Evolutionary conservation across 2,888 invertebrate genomes (phyloP).

Genomic region (Beris morrisii): DNA sequence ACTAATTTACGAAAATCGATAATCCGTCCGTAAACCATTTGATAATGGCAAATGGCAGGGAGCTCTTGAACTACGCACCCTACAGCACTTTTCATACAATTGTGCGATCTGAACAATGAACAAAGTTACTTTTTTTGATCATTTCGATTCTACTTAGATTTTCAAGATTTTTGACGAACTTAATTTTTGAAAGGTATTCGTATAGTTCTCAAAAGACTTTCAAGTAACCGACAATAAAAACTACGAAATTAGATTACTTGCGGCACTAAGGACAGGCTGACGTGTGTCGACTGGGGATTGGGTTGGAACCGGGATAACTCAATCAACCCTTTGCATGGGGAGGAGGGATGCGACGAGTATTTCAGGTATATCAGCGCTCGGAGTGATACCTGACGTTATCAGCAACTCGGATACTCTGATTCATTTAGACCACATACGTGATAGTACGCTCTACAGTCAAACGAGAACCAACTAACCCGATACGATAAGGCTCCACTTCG

Average conservation of each 20-base stretch:
- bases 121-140: slow-evolving; percentile 3
- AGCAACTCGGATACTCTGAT: slow-evolving; percentile 18
- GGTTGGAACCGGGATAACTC: slow-evolving; percentile 14
- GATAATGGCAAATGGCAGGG: slow-evolving; percentile 17
- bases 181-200: too few species aligned
- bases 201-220: too few species aligned
- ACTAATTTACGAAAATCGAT: slow-evolving; percentile 29
- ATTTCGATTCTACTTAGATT: too few species aligned
- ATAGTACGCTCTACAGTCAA: background rate
- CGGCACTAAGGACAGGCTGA: slow-evolving; percentile 1
- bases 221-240: background rate
- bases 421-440: slow-evolving; percentile 16
- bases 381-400: slow-evolving; percentile 19
- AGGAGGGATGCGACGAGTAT: too few species aligned
- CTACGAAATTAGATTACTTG: slow-evolving; percentile 9
- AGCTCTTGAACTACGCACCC: background rate
- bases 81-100: slow-evolving; percentile 1
- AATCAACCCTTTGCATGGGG: slow-evolving; percentile 18
- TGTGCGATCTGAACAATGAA: background rate
- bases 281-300: slow-evolving; percentile 13
- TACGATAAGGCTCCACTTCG: too few species aligned
- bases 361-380: background rate
- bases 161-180: too few species aligned
- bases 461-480: too few species aligned
- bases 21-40: slow-evolving; percentile 6